phyloP scores from a whole-genome alignment of 1,140 invertebrate genomes.

The Saccostrea cuccullata region DNA sequence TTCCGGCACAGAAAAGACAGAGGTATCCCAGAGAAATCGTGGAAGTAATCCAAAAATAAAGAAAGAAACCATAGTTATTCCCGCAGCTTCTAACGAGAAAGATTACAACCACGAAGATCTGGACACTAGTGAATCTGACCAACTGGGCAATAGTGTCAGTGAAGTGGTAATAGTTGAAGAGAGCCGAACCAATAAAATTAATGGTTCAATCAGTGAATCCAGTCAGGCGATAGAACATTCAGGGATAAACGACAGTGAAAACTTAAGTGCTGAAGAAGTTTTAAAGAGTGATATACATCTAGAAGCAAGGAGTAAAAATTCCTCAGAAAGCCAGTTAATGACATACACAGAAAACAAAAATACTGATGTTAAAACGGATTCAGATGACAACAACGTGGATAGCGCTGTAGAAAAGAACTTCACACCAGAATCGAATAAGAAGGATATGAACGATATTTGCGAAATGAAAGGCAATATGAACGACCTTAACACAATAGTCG shows the following conservation, averaged over 20 bases:
- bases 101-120: background rate
- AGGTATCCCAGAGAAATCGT: background rate
- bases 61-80: background rate
- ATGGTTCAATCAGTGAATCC: background rate
- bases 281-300: background rate
- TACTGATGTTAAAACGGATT: background rate
- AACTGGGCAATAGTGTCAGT: background rate
- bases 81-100: background rate
- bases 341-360: background rate
- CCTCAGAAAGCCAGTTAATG: background rate
- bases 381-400: background rate
- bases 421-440: background rate
- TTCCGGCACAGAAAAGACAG: background rate
- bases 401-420: background rate
- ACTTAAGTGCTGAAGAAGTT: background rate
- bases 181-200: background rate
- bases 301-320: background rate
- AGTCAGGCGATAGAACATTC: background rate
- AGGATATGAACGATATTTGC: background rate
- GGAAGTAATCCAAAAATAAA: background rate
- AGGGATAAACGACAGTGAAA: background rate
- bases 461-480: conserved; percentile 4
- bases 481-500: background rate
- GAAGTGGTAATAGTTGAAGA: background rate
- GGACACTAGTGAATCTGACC: background rate